Evolutionary conservation across 2,888 invertebrate species (phyloP).

Genomic region (Diaphora mendica): DNA sequence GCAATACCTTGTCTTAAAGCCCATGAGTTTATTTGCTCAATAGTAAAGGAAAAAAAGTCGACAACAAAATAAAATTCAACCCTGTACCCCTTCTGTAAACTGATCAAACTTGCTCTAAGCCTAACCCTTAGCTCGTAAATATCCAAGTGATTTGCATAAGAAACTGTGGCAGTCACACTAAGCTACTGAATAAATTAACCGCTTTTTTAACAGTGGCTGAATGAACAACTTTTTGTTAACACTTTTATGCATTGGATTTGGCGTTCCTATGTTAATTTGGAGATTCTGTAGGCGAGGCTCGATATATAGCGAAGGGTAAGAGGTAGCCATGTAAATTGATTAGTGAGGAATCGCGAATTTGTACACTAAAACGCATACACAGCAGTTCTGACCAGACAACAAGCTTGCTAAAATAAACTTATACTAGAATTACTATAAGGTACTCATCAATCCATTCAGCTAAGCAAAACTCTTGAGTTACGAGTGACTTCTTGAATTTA

Average conservation of each 20-base stretch:
- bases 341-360: background rate
- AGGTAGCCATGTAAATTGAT: background rate
- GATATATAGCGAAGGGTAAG: background rate
- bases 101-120: conserved; percentile 62
- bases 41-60: background rate
- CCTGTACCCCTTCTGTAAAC: conserved; percentile 51
- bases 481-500: too few species aligned
- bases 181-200: conserved; percentile 76
- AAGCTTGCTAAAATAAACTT: too few species aligned
- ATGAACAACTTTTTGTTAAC: conserved; percentile 51
- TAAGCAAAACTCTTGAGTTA: too few species aligned
- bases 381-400: background rate
- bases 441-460: too few species aligned
- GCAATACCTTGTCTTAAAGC: background rate
- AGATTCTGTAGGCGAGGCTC: conserved; percentile 6
- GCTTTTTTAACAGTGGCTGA: conserved; percentile 47
- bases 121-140: conserved; percentile 75
- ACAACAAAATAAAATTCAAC: background rate
- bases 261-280: conserved; percentile 36
- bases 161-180: conserved; percentile 76
- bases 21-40: background rate
- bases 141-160: conserved; percentile 79
- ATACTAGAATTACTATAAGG: too few species aligned
- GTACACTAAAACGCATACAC: background rate
- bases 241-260: conserved; percentile 44